Conservation (phyloP, 2,888 invertebrate species). For the Caenorhabditis panamensis region DNA sequence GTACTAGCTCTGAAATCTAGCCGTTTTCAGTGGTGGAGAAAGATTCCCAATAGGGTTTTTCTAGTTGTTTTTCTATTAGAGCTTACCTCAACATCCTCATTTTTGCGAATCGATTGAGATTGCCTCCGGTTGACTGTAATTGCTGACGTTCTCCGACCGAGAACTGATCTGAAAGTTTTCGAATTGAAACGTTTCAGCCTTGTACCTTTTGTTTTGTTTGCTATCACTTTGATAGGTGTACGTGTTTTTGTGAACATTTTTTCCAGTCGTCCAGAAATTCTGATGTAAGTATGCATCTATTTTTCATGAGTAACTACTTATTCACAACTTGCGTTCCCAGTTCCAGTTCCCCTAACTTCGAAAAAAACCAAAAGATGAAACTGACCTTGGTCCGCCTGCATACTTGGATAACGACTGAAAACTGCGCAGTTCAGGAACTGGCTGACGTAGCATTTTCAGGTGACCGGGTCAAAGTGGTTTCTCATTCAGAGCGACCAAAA, state of each 20-base stretch:
- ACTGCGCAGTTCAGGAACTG: slow-evolving; percentile 81
- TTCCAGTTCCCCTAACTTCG: neutral
- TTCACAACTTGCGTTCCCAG: neutral
- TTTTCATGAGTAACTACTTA: neutral
- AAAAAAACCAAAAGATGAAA: slow-evolving; percentile 4
- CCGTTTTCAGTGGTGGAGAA: too few species aligned
- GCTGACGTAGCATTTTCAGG: slow-evolving; percentile 77
- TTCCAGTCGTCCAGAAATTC: too few species aligned
- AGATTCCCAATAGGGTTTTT: neutral
- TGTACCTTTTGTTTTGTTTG: too few species aligned
- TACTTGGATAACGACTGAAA: slow-evolving; percentile 80
- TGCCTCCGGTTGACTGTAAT: slow-evolving; percentile 66
- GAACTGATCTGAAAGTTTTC: slow-evolving; percentile 67
- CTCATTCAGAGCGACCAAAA: slow-evolving; percentile 64
- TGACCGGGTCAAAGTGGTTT: slow-evolving; percentile 70
- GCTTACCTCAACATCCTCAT: slow-evolving; percentile 63
- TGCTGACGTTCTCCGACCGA: slow-evolving; percentile 69
- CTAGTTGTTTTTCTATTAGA: neutral
- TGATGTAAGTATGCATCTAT: too few species aligned
- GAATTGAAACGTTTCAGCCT: too few species aligned
- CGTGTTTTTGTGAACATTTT: too few species aligned
- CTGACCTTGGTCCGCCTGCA: slow-evolving; percentile 73
- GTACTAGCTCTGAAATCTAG: too few species aligned
- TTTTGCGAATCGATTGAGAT: slow-evolving; percentile 64
- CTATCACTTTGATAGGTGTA: too few species aligned